These are phyloP conservation scores for Nasua narica DNA, from an alignment of 2,797 vertebrate genomes.

Conservation along the genomic window DNA sequence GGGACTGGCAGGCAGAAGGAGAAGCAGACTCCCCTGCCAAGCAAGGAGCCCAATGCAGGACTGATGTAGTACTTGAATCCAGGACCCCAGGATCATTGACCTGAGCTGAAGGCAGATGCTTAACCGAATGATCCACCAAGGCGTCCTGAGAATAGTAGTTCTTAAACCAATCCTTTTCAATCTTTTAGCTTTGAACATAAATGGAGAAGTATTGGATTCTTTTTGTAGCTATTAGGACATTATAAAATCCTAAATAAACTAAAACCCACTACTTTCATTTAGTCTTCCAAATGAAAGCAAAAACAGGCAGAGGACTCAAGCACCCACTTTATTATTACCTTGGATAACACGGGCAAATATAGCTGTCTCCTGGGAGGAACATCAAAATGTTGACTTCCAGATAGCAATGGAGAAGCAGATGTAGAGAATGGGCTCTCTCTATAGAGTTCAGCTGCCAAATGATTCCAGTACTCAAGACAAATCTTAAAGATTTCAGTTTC, in stretches of 20 bases:
- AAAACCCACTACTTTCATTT: background rate
- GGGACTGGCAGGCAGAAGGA: too few relatives aligned
- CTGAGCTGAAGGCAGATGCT: too few relatives aligned
- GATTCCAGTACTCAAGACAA: slow-evolving; percentile 98
- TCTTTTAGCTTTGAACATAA: background rate
- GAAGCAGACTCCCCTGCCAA: too few relatives aligned
- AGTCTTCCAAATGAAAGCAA: background rate
- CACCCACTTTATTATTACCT: slow-evolving; percentile 83
- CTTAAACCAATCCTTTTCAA: background rate
- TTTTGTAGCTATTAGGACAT: background rate
- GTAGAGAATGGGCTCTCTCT: slow-evolving; percentile 97
- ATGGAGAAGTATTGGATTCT: background rate
- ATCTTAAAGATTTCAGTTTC: slow-evolving; percentile 99
- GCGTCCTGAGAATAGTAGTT: background rate
- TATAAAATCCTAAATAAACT: background rate
- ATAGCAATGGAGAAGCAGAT: slow-evolving; percentile 93
- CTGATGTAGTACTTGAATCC: too few relatives aligned
- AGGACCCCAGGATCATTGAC: too few relatives aligned
- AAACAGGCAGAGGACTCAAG: background rate
- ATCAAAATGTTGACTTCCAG: slow-evolving; percentile 96
- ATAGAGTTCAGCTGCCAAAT: slow-evolving; percentile 96
- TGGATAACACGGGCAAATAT: slow-evolving; percentile 95
- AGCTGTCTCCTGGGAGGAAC: slow-evolving; percentile 96
- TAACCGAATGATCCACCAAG: too few relatives aligned
- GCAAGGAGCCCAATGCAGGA: too few relatives aligned